Percentiles rank a stretch among this genome's conserved stretches.
phyloP scores from a whole-genome alignment of 2,797 vertebrate species.

The Sebastes matsubarae region DNA sequence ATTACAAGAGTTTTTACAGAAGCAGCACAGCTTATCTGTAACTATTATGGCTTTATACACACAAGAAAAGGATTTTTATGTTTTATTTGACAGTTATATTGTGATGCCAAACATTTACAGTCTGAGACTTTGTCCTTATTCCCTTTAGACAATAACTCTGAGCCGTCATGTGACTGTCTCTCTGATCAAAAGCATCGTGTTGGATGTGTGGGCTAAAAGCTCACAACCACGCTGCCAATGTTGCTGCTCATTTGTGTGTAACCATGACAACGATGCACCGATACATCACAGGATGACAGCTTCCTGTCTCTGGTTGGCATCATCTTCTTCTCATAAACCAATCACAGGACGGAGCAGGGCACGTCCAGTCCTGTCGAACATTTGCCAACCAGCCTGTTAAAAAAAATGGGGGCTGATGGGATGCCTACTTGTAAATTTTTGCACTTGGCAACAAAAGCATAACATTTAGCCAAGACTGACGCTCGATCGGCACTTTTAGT shows the following conservation, averaged over 20 bases:
- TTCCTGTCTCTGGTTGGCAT: slow-evolving; percentile 24
- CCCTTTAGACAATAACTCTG: neutral
- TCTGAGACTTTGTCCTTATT: slow-evolving; percentile 25
- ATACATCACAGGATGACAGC: slow-evolving; percentile 25
- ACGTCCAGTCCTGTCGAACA: neutral
- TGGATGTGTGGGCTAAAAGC: slow-evolving; percentile 22
- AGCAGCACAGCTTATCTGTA: neutral
- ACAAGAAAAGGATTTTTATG: neutral
- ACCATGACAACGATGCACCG: slow-evolving; percentile 30
- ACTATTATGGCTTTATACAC: neutral
- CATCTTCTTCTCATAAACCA: neutral
- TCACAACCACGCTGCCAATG: slow-evolving; percentile 24
- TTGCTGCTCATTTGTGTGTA: slow-evolving; percentile 41
- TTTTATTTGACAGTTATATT: neutral
- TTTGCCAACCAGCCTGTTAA: slow-evolving; percentile 1
- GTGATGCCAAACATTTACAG: neutral
- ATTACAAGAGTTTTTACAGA: neutral
- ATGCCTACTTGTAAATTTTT: slow-evolving; percentile 19
- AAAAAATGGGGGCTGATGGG: slow-evolving; percentile 13
- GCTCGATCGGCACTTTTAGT: slow-evolving; percentile 35
- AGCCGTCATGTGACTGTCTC: slow-evolving; percentile 1
- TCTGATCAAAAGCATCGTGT: slow-evolving; percentile 28
- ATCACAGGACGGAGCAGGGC: neutral
- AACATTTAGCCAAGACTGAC: slow-evolving; percentile 21
- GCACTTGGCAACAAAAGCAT: slow-evolving; percentile 15